Evolutionary conservation across 2,113 vertebrate species (phyloP).

Genomic region (Halichoeres trimaculatus): DNA sequence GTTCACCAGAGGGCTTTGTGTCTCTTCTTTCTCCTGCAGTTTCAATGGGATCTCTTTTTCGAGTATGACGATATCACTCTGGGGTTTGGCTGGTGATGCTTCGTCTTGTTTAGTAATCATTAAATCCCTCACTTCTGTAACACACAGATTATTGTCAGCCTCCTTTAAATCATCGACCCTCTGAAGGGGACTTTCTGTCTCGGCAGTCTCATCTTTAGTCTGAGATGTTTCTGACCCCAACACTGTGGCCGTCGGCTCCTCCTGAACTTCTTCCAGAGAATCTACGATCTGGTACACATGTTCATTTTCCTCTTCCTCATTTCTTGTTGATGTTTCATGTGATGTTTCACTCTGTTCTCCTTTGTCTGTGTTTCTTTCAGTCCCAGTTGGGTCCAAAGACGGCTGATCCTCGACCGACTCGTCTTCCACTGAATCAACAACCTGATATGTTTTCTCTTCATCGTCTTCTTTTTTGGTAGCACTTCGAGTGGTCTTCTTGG

Average conservation of each 20-base stretch:
- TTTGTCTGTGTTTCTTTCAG: background rate
- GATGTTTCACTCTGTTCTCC: background rate
- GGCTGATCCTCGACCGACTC: background rate
- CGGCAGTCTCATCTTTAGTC: background rate
- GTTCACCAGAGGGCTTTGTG: background rate
- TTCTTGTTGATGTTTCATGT: background rate
- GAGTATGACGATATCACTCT: rapidly evolving
- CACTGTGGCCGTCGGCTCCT: background rate
- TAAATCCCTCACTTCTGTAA: background rate
- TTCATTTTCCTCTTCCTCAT: constrained; percentile 40
- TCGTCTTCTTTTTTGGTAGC: constrained; percentile 9
- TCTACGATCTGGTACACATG: constrained; percentile 46
- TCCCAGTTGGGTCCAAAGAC: background rate
- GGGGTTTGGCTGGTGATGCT: background rate
- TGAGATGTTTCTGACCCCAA: background rate
- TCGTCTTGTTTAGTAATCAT: background rate
- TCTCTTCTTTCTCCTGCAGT: background rate
- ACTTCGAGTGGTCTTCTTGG: background rate
- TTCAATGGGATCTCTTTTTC: background rate
- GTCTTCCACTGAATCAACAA: constrained; percentile 70
- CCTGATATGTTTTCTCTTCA: constrained; percentile 44
- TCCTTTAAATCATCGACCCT: background rate
- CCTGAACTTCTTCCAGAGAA: constrained; percentile 49
- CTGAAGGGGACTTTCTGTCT: background rate
- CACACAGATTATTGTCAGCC: background rate